These are phyloP conservation scores for Aphrophora alni DNA, from an alignment of 2,888 invertebrate species.

Conservation along the genomic window DNA sequence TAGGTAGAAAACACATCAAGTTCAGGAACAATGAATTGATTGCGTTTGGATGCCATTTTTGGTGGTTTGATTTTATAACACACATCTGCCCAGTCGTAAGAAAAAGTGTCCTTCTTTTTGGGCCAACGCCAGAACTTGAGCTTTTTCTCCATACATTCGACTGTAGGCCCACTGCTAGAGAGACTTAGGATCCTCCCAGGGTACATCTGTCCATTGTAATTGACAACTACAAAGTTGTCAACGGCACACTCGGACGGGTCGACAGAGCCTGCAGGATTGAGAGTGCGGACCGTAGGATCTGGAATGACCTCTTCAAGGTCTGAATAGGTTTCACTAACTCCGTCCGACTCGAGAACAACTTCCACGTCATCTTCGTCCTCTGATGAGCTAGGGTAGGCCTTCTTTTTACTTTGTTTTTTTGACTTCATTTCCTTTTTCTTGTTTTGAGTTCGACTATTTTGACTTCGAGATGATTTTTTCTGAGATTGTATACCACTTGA, in stretches of 20 bases:
- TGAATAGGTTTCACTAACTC: constrained; percentile 39
- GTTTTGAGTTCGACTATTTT: neutral
- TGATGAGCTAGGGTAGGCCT: constrained; percentile 21
- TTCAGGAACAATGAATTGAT: constrained; percentile 35
- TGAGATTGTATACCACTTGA: neutral
- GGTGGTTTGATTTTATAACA: constrained; percentile 35
- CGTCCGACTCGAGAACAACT: constrained; percentile 36
- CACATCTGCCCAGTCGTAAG: constrained; percentile 36
- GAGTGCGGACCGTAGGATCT: constrained; percentile 14
- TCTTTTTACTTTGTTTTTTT: constrained; percentile 17
- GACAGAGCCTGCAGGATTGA: constrained; percentile 6
- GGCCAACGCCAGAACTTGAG: constrained; percentile 40
- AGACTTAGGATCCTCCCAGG: constrained; percentile 36
- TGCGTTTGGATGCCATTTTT: constrained; percentile 37
- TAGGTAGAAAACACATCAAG: constrained; percentile 23
- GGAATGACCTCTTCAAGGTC: constrained; percentile 32
- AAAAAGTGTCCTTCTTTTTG: constrained; percentile 27
- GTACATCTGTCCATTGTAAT: constrained; percentile 37
- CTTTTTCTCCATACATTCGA: constrained; percentile 36
- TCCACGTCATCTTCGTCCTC: constrained; percentile 38
- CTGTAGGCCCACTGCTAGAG: constrained; percentile 24
- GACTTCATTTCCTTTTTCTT: neutral
- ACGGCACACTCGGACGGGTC: constrained; percentile 17
- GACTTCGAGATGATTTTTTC: neutral
- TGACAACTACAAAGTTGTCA: constrained; percentile 32